Base-by-base conservation (phyloP, 2,888 invertebrate genomes). In the Philaethria dido region DNA sequence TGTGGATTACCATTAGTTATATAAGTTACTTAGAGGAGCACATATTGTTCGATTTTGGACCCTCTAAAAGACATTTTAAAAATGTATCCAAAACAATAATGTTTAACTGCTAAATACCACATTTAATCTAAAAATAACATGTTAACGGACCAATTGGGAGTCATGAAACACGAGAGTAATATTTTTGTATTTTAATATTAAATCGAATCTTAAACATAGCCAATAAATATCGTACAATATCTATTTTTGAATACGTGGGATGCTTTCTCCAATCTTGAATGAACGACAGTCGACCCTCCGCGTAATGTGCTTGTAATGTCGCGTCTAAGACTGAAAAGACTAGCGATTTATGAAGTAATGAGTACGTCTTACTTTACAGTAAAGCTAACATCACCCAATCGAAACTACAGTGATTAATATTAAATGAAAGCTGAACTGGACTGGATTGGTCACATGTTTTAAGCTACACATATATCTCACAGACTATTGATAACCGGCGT, bases 241-340 rank as follows among this genome's bases (percentile, higher is more conserved):
- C 92, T 92, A 92, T 92, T 92, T 92, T 88, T 87, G 89, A 86
- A 87, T 88, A 85, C 87, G 83, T 88, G 82, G 86, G 86, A 90
- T 86, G 90, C 92, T 92, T 89, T 90, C 89, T 86, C 86, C 88
- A 83, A 86, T 89, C 84, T 87, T 91, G 92, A 91, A 91, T 91
- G 92, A 92, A 91, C 87, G 81, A 80, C 80, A 81, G 82, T 73
- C 88, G 88, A 87, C 91, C 91, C 89, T 88, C 87, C 81, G 82
- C 86, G 87, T 87, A 86, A 87, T 87, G 85, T 86, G 71, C 67
- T 64, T 64, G 68, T 62, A 59, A 36, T 14, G 60, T 25, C 20
- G 44, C 18, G 63, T 47, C 36, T 65, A 61, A 67, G 33, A 16
- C 9, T 33, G 22, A 39, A 61, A 60, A 67, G 45, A 42, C 29